phyloP scores from a whole-genome alignment of 1,140 invertebrate species.

The Portunus trituberculatus region DNA sequence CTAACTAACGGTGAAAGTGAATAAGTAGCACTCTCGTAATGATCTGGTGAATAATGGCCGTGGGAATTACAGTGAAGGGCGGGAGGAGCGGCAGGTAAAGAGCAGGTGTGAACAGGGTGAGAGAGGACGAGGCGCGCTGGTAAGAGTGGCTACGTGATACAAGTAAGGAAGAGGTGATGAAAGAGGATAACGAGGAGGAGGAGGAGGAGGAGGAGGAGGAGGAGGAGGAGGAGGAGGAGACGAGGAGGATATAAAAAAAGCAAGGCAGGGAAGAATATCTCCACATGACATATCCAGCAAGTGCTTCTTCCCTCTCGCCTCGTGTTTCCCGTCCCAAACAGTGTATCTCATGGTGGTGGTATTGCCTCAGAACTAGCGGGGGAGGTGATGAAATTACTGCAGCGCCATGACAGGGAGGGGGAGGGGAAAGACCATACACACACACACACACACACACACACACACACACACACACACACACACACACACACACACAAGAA shows the following conservation, averaged over 20 bases:
- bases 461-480: conserved; percentile 7
- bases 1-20: not conserved
- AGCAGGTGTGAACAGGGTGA: not conserved
- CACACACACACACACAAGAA: not conserved
- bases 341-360: not conserved
- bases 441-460: conserved; percentile 18
- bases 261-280: too few species aligned
- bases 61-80: not conserved
- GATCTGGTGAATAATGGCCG: not conserved
- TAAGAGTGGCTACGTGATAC: not conserved
- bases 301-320: not conserved
- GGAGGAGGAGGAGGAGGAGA: not conserved
- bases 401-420: not conserved
- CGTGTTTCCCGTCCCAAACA: not conserved
- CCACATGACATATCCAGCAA: too few species aligned
- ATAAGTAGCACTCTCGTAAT: not conserved
- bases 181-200: not conserved
- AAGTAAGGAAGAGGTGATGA: not conserved
- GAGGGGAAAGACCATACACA: not conserved
- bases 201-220: not conserved
- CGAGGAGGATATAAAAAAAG: too few species aligned
- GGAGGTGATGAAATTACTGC: not conserved
- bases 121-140: not conserved
- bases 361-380: not conserved
- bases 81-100: not conserved